A percentile compares a stretch with the other conserved stretches of the same genome.
Evolutionary conservation across 2,797 vertebrate species (phyloP).

Genomic region (Caiman crocodilus): DNA sequence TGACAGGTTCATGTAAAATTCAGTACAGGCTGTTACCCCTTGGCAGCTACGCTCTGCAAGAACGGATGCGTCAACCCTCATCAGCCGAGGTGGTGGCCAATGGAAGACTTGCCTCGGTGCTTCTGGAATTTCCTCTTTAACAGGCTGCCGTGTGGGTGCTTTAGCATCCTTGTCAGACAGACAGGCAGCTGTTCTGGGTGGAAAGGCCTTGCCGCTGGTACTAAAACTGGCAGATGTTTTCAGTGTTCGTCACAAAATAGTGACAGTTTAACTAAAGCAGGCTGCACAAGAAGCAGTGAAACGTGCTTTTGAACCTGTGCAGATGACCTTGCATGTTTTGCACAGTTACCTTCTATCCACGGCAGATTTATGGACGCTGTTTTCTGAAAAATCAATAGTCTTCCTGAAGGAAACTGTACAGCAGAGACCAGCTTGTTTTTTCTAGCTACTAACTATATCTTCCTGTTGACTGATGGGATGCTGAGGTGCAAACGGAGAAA

Average conservation of each 20-base stretch:
- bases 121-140: slow-evolving; percentile 11
- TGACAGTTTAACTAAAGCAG: slow-evolving; percentile 26
- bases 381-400: not conserved
- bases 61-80: slow-evolving; percentile 73
- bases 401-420: not conserved
- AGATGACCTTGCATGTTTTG: not conserved
- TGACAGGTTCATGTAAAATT: slow-evolving; percentile 79
- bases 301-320: not conserved
- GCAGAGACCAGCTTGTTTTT: not conserved
- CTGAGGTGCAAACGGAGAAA: not conserved
- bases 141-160: not conserved
- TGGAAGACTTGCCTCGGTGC: slow-evolving; percentile 48
- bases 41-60: slow-evolving; percentile 51
- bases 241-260: not conserved
- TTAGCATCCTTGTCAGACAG: slow-evolving; percentile 40
- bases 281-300: fast-evolving
- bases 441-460: not conserved
- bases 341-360: not conserved
- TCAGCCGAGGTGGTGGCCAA: slow-evolving; percentile 55
- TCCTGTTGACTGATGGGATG: not conserved
- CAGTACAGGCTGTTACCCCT: slow-evolving; percentile 56
- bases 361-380: fast-evolving
- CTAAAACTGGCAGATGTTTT: slow-evolving; percentile 54
- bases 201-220: slow-evolving; percentile 29
- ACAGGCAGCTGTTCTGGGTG: slow-evolving; percentile 10